These are phyloP conservation scores for Etia nguti DNA, from an alignment of 2,113 vertebrate species.

Conservation along the genomic window DNA sequence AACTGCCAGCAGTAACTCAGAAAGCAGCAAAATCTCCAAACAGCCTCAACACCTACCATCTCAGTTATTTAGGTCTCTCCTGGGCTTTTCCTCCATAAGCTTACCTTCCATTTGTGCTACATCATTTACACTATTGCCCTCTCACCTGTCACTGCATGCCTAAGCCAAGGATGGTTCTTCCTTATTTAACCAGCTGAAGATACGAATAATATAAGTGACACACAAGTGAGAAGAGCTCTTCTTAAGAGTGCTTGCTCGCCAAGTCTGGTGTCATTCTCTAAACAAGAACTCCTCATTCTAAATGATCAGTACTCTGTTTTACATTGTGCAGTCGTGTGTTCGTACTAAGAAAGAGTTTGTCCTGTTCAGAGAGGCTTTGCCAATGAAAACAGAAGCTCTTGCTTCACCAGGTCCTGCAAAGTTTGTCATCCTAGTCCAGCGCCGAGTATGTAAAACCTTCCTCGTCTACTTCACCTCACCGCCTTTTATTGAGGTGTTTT, in stretches of 20 bases:
- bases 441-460: constrained; percentile 10
- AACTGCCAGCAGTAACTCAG: constrained; percentile 67
- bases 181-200: neutral
- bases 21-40: constrained; percentile 47
- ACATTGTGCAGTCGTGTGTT: neutral
- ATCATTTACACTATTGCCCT: constrained; percentile 34
- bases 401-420: constrained; percentile 36
- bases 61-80: constrained; percentile 48
- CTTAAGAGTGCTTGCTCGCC: neutral
- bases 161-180: neutral
- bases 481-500: neutral
- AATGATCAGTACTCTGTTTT: neutral
- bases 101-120: constrained; percentile 47
- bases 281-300: neutral
- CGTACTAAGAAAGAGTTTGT: constrained; percentile 15
- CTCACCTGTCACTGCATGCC: constrained; percentile 28
- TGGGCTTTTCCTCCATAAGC: constrained; percentile 34
- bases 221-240: neutral
- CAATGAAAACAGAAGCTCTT: constrained; percentile 55
- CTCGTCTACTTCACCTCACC: neutral
- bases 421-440: constrained; percentile 41
- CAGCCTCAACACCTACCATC: constrained; percentile 44
- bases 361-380: constrained; percentile 36
- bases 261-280: constrained; percentile 12
- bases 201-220: constrained; percentile 16